Evolutionary conservation across 1,140 invertebrate species (phyloP), one percentile per base, ranked within the genome.

Genomic region (Mamestra configurata): DNA sequence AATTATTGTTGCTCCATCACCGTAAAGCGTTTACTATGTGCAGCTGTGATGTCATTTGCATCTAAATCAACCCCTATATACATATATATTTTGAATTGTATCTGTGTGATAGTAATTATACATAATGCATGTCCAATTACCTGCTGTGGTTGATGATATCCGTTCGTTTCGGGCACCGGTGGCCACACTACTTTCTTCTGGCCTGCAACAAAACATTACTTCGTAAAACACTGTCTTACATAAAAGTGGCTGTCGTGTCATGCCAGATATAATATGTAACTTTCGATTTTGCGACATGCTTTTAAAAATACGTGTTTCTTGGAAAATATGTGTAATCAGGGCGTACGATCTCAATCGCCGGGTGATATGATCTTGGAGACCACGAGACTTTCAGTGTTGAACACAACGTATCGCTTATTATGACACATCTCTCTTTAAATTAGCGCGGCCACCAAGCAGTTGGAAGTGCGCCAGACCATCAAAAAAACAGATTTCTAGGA

Each of bases 151-250:
- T 95, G 92, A 77, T 96, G 95, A 79, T 95, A 95, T 82, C 92
- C 95, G 96, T 94, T 97, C 95, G 96, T 96, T 93, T 97, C 97
- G 61, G 96, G 96, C 88, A 96, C 96, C 88, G 97, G 97, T 77
- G 97, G 97, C 97, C 97, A 98, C 90, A 97, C 97, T 85, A 98
- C 97, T 94, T 97, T 96, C 95, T 97, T 98, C 82, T 97, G 95
- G 92, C 97, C 97, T 98, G 93, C 1, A 96, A 96, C 80, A 91
- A 93, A 68, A 49, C 59, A 31, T 49, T 20, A 0, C 3, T 15
- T 46, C 27, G 37, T 49, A 7, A 46, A 35, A 49, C 46, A 35
- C 37, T 49, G 3, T 49, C 15, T 55, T 73, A 57, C 51, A 73
- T 57, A 73, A 40, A 57, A 76, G 40, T 75, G 18, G 31, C 27